Conservation (phyloP, 1,140 invertebrate genomes). For the Heliconius hewitsoni region DNA sequence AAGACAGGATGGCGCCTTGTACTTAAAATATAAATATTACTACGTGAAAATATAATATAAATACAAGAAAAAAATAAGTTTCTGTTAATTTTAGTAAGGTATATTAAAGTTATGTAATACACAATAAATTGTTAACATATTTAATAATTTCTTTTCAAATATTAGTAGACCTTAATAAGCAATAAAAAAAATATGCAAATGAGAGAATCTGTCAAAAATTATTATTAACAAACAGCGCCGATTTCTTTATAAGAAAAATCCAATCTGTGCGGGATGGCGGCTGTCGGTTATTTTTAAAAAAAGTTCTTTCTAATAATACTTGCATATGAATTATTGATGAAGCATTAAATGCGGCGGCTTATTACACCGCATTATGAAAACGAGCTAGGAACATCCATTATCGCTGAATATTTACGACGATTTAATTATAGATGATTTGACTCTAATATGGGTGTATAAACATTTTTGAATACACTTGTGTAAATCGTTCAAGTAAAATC, state of each 20-base stretch:
- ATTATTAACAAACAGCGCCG: slow-evolving; percentile 30
- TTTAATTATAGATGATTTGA: slow-evolving; percentile 34
- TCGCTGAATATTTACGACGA: slow-evolving; percentile 60
- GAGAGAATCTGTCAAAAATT: slow-evolving; percentile 30
- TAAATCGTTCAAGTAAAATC: no score
- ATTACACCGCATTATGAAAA: slow-evolving; percentile 64
- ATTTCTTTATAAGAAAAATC: slow-evolving; percentile 29
- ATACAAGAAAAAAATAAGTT: background rate
- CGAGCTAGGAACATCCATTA: slow-evolving; percentile 60
- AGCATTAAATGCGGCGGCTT: slow-evolving; percentile 59
- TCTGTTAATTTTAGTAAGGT: background rate
- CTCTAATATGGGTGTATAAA: background rate
- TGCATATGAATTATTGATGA: slow-evolving; percentile 69
- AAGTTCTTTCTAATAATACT: slow-evolving; percentile 55
- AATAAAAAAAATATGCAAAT: slow-evolving; percentile 29
- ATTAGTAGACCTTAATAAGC: slow-evolving; percentile 15
- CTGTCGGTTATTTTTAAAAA: slow-evolving; percentile 43
- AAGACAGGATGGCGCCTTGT: slow-evolving; percentile 57
- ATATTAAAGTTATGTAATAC: background rate
- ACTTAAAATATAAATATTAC: slow-evolving; percentile 17
- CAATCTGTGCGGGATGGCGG: slow-evolving; percentile 22
- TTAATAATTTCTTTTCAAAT: slow-evolving; percentile 23
- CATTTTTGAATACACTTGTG: background rate
- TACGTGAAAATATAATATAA: background rate
- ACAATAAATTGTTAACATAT: slow-evolving; percentile 21